Evolutionary conservation across 1,140 invertebrate genomes (phyloP).

Genomic region (Drosophila lacertosa): DNA sequence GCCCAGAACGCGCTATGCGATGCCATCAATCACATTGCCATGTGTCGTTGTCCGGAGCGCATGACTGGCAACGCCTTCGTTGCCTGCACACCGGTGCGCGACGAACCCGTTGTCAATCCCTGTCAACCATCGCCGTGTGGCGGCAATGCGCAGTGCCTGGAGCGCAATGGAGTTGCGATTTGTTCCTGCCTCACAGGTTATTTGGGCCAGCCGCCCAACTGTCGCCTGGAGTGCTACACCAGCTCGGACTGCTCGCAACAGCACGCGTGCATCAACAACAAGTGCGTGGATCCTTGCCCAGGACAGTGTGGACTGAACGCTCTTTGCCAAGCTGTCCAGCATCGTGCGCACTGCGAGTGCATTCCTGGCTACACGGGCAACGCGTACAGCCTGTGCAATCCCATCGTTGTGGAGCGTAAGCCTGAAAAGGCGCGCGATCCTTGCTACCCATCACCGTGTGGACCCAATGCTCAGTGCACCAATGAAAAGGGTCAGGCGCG

Average conservation of each 20-base stretch:
- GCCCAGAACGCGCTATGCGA: constrained; percentile 90
- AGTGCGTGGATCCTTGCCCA: constrained; percentile 91
- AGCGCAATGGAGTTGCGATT: constrained; percentile 89
- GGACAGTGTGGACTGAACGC: constrained; percentile 91
- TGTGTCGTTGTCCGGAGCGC: constrained; percentile 90
- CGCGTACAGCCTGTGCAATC: constrained; percentile 90
- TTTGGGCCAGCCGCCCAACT: constrained; percentile 89
- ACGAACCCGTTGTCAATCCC: constrained; percentile 84
- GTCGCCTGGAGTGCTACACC: constrained; percentile 90
- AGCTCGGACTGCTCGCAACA: constrained; percentile 89
- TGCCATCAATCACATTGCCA: constrained; percentile 90
- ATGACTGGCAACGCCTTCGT: constrained; percentile 90
- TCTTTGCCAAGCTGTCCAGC: constrained; percentile 89
- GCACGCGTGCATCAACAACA: constrained; percentile 90
- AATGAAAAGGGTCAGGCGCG: constrained; percentile 86
- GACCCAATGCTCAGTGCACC: constrained; percentile 89
- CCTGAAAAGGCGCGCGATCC: constrained; percentile 84
- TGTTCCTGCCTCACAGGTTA: constrained; percentile 90
- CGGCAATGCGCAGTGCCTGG: constrained; percentile 90
- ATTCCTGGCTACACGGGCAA: constrained; percentile 89
- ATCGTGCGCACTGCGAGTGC: constrained; percentile 90
- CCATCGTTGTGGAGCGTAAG: constrained; percentile 86
- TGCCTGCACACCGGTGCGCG: constrained; percentile 70
- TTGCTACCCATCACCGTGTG: constrained; percentile 91
- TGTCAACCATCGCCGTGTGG: constrained; percentile 91